phyloP scores from a whole-genome alignment of 2,113 vertebrate species.

The Macaca nemestrina region DNA sequence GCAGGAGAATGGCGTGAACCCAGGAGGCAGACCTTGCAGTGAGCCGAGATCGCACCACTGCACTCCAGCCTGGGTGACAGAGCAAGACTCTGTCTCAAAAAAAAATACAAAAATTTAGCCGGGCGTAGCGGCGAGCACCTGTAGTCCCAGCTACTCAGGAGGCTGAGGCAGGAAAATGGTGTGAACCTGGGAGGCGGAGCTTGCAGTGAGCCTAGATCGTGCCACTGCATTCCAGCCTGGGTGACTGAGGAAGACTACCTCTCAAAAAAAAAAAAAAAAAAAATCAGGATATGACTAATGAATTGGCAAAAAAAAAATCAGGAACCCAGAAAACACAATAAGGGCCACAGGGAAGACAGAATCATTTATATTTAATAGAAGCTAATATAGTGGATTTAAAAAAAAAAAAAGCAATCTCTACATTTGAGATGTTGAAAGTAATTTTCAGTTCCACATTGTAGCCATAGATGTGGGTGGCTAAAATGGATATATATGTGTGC shows the following conservation, averaged over 20 bases:
- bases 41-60: fast-evolving
- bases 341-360: background rate
- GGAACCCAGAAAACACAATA: background rate
- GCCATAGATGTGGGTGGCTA: background rate
- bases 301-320: background rate
- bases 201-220: no score
- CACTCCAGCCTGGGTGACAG: no score
- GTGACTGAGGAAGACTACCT: no score
- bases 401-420: background rate
- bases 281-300: constrained; percentile 4
- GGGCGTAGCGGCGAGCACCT: no score
- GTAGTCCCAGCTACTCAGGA: no score
- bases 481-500: background rate
- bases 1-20: no score
- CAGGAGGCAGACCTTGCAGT: no score
- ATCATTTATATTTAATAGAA: background rate
- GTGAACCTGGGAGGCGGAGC: no score
- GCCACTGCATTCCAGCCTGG: no score
- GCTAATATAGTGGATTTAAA: background rate
- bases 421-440: constrained; percentile 5
- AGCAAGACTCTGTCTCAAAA: no score
- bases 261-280: background rate
- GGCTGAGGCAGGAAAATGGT: no score
- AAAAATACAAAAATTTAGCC: no score
- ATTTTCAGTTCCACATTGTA: constrained; percentile 6